Conservation (phyloP, 2,797 vertebrate genomes). For the Agapornis canus region DNA sequence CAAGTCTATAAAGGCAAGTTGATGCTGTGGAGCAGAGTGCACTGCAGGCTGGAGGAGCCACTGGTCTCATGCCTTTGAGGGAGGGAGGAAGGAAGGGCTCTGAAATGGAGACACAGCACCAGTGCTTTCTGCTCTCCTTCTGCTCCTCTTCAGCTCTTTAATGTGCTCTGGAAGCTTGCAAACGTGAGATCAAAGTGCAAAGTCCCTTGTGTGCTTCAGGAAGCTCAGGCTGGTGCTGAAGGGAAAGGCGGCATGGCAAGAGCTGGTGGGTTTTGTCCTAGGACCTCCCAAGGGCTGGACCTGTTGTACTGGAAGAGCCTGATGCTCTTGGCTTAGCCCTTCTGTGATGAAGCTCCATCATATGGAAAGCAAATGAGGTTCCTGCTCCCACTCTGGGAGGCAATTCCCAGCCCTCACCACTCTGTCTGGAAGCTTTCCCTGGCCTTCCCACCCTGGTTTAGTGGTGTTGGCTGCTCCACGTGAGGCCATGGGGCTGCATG, state of each 20-base stretch:
- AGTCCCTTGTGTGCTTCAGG: background rate
- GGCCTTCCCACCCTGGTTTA: background rate
- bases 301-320: background rate
- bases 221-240: background rate
- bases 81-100: background rate
- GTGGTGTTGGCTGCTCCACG: fast-evolving
- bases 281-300: fast-evolving
- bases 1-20: background rate
- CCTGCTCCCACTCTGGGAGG: background rate
- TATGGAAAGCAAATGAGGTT: background rate
- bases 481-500: background rate
- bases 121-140: background rate
- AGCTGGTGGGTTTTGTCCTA: background rate
- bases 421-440: background rate
- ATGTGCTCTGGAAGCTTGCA: background rate
- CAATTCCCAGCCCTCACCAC: background rate
- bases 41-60: background rate
- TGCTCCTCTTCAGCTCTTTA: background rate
- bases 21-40: background rate
- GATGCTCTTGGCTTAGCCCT: background rate
- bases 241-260: background rate
- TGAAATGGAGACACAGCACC: background rate
- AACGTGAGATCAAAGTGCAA: background rate
- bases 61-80: background rate
- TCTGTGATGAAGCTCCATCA: background rate